Conservation (phyloP, 2,113 vertebrate genomes). For the Antechinus stuartii region DNA sequence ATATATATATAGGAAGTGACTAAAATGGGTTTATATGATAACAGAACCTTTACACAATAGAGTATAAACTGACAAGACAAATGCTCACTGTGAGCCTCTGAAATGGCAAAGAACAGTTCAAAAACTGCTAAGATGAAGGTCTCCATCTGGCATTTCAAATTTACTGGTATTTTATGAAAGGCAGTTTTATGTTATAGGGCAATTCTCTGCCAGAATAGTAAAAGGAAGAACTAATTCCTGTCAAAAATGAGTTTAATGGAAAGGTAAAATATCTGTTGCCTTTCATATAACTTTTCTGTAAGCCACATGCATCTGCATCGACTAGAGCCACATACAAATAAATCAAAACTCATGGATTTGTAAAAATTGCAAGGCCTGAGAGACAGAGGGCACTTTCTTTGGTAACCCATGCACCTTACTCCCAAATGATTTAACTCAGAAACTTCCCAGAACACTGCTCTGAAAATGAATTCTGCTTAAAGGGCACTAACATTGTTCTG, state of each 20-base stretch:
- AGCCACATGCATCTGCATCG: not conserved
- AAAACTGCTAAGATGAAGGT: constrained; percentile 55
- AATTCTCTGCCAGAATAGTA: constrained; percentile 56
- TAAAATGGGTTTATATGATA: constrained; percentile 60
- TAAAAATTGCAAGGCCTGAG: not conserved
- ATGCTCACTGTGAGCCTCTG: constrained; percentile 41
- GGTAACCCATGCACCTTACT: not conserved
- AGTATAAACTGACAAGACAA: constrained; percentile 57
- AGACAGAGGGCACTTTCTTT: not conserved
- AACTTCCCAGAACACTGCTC: not conserved
- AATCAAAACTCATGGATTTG: not conserved
- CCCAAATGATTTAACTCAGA: not conserved
- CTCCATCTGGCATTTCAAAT: constrained; percentile 67
- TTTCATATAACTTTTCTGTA: not conserved
- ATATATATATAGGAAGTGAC: constrained; percentile 43
- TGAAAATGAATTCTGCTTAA: not conserved
- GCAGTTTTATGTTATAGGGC: constrained; percentile 62
- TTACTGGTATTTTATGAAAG: constrained; percentile 70
- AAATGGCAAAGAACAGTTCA: constrained; percentile 62
- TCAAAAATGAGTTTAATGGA: not conserved
- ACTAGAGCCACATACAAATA: fast-evolving
- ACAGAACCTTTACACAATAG: constrained; percentile 51
- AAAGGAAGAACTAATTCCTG: constrained; percentile 54
- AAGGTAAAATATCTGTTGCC: constrained; percentile 40
- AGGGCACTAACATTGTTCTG: not conserved